Percentiles rank a stretch among this genome's conserved stretches.
These are phyloP conservation scores for Pleuronectes platessa DNA, from an alignment of 2,113 vertebrate genomes.

Conservation along the genomic window DNA sequence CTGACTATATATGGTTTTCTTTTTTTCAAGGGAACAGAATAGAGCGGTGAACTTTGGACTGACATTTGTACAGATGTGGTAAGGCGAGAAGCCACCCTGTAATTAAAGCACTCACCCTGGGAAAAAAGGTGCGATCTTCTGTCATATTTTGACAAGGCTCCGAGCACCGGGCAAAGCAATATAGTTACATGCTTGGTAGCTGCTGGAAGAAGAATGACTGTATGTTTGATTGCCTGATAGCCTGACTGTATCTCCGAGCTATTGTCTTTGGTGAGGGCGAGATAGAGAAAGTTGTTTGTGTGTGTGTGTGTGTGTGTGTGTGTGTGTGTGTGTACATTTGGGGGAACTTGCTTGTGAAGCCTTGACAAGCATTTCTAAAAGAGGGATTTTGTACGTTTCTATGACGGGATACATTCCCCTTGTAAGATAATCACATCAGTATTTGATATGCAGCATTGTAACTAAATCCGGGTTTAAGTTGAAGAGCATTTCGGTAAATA, in stretches of 20 bases:
- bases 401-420: constrained; percentile 10
- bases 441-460: constrained; percentile 36
- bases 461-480: constrained; percentile 48
- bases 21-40: constrained; percentile 56
- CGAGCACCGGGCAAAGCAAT: constrained; percentile 81
- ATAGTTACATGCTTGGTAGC: constrained; percentile 84
- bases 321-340: background rate
- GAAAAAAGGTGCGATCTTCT: constrained; percentile 84
- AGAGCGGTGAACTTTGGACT: constrained; percentile 82
- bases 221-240: constrained; percentile 82
- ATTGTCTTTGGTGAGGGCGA: constrained; percentile 70
- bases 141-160: constrained; percentile 87
- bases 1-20: constrained; percentile 64
- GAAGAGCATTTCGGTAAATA: constrained; percentile 64
- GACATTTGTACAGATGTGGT: constrained; percentile 85
- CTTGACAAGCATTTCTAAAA: background rate
- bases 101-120: constrained; percentile 87
- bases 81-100: constrained; percentile 80
- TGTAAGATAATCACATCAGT: constrained; percentile 17
- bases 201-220: constrained; percentile 78
- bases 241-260: constrained; percentile 72
- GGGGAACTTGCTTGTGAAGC: constrained; percentile 7
- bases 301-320: constrained; percentile 4
- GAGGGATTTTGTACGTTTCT: background rate
- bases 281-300: background rate